Evolutionary conservation across 2,113 vertebrate genomes (phyloP), one percentile per base, ranked within the genome.

Genomic region (Chroicocephalus ridibundus): DNA sequence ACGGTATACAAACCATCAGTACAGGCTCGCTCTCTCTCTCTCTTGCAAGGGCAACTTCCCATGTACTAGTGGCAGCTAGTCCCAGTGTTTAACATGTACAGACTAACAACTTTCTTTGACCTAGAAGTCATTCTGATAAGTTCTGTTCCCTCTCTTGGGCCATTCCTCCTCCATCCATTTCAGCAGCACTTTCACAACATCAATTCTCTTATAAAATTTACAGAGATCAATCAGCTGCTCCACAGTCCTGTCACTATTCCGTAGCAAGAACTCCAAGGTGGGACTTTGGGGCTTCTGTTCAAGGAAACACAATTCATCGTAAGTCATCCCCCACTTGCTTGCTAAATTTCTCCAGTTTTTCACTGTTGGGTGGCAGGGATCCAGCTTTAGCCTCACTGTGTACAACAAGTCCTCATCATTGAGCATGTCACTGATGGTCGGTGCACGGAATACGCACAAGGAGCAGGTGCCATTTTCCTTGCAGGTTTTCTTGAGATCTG

Each of bases 291-390:
- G 99, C 91, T 98, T 98, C 97, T 99, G 99, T 97, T 99, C 99
- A 96, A 99, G 98, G 96, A 99, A 98, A 72, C 98, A 98, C 78
- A 99, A 98, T 97, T 99, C 99, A 11, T 99, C 99, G 0, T 99
- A 99, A 91, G 98, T 99, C 99, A 99, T 99, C 47, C 99, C 99
- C 99, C 99, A 99, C 61, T 99, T 99, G 96, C 99, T 99, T 13
- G 99, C 99, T 98, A 99, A 99, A 98, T 99, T 99, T 98, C 99
- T 99, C 99, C 99, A 99, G 98, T 99, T 99, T 97, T 99, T 99
- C 94, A 99, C 98, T 34, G 99, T 99, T 88, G 99, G 99, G 97
- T 99, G 99, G 90, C 98, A 99, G 0, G 99, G 99, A 96, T 99
- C 99, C 96, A 99, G 98, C 96, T 99, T 99, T 93, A 99, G 98